Conservation (phyloP, 2,113 vertebrate genomes). For the Anolis sagrei region DNA sequence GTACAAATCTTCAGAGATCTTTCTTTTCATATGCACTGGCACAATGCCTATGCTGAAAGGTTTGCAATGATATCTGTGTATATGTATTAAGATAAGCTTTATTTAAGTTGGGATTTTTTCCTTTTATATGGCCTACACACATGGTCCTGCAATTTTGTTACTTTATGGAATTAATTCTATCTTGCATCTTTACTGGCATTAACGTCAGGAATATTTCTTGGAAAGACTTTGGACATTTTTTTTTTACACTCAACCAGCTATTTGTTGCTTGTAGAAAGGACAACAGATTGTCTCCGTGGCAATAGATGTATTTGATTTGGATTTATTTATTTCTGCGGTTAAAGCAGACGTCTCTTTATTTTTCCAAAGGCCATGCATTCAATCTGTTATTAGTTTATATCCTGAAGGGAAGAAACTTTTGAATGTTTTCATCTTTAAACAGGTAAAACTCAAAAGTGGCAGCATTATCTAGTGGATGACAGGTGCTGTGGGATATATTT, state of each 20-base stretch:
- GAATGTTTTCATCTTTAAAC: not conserved
- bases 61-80: not conserved
- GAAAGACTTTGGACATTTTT: not conserved
- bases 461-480: not conserved
- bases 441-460: not conserved
- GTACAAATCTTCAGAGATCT: not conserved
- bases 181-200: not conserved
- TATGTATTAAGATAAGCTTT: not conserved
- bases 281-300: not conserved
- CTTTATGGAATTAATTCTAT: not conserved
- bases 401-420: not conserved
- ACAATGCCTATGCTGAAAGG: not conserved
- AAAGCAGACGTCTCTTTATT: not conserved
- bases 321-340: not conserved
- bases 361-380: not conserved
- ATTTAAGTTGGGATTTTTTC: not conserved
- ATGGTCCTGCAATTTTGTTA: not conserved
- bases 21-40: not conserved
- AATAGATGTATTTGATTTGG: not conserved
- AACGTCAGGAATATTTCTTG: not conserved
- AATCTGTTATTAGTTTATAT: not conserved
- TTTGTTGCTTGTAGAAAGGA: not conserved
- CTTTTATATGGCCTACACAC: not conserved
- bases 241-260: not conserved
- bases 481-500: no score